These are phyloP conservation scores for Syrrhaptes paradoxus DNA, from an alignment of 2,113 vertebrate species.

Conservation along the genomic window DNA sequence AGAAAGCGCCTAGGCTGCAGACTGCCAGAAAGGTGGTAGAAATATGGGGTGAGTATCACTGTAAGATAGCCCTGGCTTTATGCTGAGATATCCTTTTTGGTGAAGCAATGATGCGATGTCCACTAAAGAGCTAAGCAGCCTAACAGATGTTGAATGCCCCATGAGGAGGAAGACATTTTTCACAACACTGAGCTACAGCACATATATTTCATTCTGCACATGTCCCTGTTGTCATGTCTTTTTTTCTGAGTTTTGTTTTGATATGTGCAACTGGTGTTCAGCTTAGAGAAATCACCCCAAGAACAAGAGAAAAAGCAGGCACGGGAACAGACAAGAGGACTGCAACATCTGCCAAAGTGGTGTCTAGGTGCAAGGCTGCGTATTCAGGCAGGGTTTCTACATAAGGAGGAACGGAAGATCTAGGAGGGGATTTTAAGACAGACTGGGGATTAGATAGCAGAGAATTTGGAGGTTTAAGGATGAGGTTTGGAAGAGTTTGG, in stretches of 20 bases:
- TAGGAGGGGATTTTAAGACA: not conserved
- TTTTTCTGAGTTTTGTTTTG: slow-evolving; percentile 13
- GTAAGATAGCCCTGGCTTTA: not conserved
- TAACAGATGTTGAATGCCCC: slow-evolving; percentile 40
- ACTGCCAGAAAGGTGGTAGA: not conserved
- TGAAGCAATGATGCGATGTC: not conserved
- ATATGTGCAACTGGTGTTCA: not conserved
- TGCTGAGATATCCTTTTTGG: not conserved
- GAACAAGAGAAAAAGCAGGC: not conserved
- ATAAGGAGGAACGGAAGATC: not conserved
- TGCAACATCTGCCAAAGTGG: not conserved
- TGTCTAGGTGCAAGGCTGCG: not conserved
- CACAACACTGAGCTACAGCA: slow-evolving; percentile 26
- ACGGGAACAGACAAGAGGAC: not conserved
- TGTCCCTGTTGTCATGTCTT: not conserved
- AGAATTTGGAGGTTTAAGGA: not conserved
- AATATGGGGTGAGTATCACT: not conserved
- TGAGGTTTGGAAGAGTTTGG: not conserved
- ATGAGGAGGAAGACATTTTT: slow-evolving; percentile 47
- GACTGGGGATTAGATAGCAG: not conserved
- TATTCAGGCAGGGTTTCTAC: not conserved
- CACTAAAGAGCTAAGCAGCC: slow-evolving; percentile 27
- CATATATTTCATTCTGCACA: slow-evolving; percentile 20
- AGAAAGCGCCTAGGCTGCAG: not conserved
- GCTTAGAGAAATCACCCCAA: not conserved